These are phyloP conservation scores for Zaprionus capensis DNA, from an alignment of 1,140 invertebrate species.

Conservation along the genomic window DNA sequence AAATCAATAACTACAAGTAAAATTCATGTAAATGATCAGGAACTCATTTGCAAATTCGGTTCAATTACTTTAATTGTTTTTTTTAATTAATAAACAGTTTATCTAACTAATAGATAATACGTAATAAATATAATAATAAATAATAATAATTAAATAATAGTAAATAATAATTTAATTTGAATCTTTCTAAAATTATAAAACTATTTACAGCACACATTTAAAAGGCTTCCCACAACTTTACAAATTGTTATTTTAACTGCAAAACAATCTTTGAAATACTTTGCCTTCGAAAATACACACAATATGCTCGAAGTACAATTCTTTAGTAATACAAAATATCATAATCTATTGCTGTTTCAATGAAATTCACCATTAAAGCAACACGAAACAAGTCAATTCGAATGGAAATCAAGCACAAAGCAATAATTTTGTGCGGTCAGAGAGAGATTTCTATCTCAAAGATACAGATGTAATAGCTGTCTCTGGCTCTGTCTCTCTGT, in stretches of 20 bases:
- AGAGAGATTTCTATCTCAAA: conserved; percentile 9
- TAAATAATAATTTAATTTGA: no score
- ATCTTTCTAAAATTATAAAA: no score
- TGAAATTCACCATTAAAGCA: neutral
- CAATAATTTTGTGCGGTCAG: neutral
- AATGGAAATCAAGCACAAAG: neutral
- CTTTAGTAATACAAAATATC: neutral
- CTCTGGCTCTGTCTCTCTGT: neutral
- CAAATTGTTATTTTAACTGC: neutral
- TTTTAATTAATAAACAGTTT: no score
- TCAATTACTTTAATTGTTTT: neutral
- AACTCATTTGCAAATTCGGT: neutral
- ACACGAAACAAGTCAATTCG: conserved; percentile 1
- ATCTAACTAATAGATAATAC: no score
- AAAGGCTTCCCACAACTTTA: neutral
- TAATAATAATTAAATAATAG: no score
- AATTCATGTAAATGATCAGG: neutral
- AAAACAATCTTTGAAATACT: neutral
- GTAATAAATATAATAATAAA: no score
- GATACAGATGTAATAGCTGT: conserved; percentile 7
- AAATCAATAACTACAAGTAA: neutral
- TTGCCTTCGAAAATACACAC: neutral
- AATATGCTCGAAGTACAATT: neutral
- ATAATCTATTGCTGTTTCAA: neutral
- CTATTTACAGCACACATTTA: neutral